A percentile compares a stretch with the other conserved stretches of the same genome.
Conservation (phyloP, 2,797 vertebrate species). For the Gambelia wislizenii region DNA sequence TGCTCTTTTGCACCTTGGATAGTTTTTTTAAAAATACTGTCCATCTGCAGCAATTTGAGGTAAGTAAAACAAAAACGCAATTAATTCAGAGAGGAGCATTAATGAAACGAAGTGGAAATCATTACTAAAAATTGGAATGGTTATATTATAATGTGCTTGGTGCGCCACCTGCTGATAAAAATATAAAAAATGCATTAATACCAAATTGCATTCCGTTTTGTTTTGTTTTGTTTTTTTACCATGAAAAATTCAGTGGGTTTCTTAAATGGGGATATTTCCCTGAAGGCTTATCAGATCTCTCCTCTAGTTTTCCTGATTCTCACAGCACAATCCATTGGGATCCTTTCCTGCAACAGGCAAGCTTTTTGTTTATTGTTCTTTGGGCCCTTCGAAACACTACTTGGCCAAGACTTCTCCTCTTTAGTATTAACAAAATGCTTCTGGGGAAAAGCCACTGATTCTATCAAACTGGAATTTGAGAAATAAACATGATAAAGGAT, state of each 20-base stretch:
- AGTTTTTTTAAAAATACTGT: too few species aligned
- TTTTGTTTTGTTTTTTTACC: background rate
- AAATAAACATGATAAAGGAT: background rate
- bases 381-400: background rate
- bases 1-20: too few species aligned
- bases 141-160: conserved; percentile 5
- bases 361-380: background rate
- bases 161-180: conserved; percentile 70
- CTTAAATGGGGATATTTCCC: background rate
- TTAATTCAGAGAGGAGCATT: too few species aligned
- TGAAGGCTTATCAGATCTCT: background rate
- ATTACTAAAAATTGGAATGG: background rate
- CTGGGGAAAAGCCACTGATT: background rate
- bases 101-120: too few species aligned
- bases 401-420: background rate
- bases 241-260: background rate
- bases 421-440: background rate
- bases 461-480: background rate
- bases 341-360: background rate
- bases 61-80: too few species aligned
- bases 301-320: background rate
- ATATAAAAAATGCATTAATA: background rate
- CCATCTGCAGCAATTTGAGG: too few species aligned
- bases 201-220: background rate
- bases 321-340: too few species aligned